Conservation (phyloP, 2,113 vertebrate genomes). For the Isichthys henryi region DNA sequence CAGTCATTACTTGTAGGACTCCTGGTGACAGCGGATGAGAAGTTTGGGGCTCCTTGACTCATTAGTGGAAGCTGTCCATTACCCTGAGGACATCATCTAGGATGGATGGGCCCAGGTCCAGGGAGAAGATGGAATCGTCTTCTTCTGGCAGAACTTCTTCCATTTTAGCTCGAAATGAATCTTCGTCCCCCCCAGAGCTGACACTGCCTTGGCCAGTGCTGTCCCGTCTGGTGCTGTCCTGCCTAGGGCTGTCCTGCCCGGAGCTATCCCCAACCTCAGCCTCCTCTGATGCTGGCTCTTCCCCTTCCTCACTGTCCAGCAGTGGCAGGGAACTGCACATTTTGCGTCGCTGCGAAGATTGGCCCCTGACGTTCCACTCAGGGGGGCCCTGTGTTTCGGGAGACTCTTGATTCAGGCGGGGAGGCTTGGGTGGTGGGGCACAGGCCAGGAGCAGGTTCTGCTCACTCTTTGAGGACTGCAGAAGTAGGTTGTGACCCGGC, state of each 20-base stretch:
- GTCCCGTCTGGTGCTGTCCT: conserved; percentile 6
- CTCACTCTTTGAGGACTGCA: conserved; percentile 67
- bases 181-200: conserved; percentile 44
- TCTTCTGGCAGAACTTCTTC: conserved; percentile 43
- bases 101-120: conserved; percentile 86
- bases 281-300: conserved; percentile 10
- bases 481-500: conserved; percentile 48
- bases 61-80: conserved; percentile 72
- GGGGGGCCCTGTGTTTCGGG: conserved; percentile 33
- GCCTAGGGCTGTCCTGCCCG: background rate
- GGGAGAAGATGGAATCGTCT: conserved; percentile 50
- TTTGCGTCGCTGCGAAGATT: conserved; percentile 38
- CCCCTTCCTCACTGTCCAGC: conserved; percentile 44
- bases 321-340: conserved; percentile 59
- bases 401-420: conserved; percentile 77
- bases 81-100: conserved; percentile 86
- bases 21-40: too few species aligned
- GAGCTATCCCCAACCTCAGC: conserved; percentile 34
- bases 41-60: conserved; percentile 34
- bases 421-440: conserved; percentile 83
- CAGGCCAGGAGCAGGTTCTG: conserved; percentile 67
- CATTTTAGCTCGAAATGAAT: conserved; percentile 60
- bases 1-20: background rate
- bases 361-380: conserved; percentile 19
- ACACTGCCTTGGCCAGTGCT: conserved; percentile 36